Conservation (phyloP, 2,888 invertebrate species). For the Cremastinae sp. region DNA sequence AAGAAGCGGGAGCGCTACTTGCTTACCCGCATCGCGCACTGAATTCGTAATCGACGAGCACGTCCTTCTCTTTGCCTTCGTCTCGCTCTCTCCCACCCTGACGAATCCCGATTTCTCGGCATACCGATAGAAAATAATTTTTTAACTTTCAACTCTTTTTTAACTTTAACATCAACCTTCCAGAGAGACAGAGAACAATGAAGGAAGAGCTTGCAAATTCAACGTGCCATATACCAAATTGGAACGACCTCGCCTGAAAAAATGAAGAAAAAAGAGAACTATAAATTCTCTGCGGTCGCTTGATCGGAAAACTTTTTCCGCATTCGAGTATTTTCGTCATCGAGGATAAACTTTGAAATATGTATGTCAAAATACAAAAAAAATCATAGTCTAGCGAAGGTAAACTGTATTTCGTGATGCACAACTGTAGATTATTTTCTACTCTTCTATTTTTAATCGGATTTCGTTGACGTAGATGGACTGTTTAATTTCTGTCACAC, state of each 20-base stretch:
- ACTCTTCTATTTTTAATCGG: background rate
- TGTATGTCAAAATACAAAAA: too few relatives aligned
- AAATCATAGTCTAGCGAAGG: too few relatives aligned
- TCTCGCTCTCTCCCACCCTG: background rate
- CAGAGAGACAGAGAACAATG: background rate
- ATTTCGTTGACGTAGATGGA: background rate
- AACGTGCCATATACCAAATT: slow-evolving; percentile 22
- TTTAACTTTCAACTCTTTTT: slow-evolving; percentile 64
- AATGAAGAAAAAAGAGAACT: background rate
- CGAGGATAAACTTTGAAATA: background rate
- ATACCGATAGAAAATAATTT: slow-evolving; percentile 72
- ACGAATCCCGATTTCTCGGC: slow-evolving; percentile 62
- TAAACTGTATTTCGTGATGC: too few relatives aligned
- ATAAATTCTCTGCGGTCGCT: slow-evolving; percentile 25
- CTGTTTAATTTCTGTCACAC: background rate
- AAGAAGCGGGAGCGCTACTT: slow-evolving; percentile 34
- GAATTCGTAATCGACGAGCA: slow-evolving; percentile 68
- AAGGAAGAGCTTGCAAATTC: slow-evolving; percentile 21
- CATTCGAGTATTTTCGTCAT: slow-evolving; percentile 16
- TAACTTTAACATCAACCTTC: slow-evolving; percentile 7
- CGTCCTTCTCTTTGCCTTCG: slow-evolving; percentile 1
- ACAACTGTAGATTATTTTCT: background rate
- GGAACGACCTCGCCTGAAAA: slow-evolving; percentile 12
- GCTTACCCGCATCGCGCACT: slow-evolving; percentile 62
- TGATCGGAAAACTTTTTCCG: slow-evolving; percentile 5